Evolutionary conservation across 2,888 invertebrate species (phyloP).

Genomic region (Parnassius glacialis): DNA sequence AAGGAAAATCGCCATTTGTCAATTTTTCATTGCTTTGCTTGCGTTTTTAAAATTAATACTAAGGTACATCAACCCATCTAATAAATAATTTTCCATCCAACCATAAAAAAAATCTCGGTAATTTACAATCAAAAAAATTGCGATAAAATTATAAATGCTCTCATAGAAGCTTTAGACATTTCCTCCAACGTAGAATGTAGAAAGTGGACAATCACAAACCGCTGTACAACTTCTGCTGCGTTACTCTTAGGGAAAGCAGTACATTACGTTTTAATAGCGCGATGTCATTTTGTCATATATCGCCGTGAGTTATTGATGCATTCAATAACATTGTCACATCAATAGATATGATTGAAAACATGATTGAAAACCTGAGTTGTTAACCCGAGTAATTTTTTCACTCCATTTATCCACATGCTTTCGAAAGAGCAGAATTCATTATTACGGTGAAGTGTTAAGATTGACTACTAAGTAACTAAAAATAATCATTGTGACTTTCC

Average conservation of each 20-base stretch:
- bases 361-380: not conserved
- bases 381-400: slow-evolving; percentile 5
- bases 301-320: not conserved
- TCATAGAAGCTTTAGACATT: no score
- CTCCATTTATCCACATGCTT: not conserved
- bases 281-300: slow-evolving; percentile 15
- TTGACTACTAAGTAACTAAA: no score
- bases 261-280: slow-evolving; percentile 8
- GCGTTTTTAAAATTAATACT: no score
- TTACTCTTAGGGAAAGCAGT: not conserved
- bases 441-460: not conserved
- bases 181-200: not conserved
- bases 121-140: no score
- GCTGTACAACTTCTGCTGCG: slow-evolving; percentile 8
- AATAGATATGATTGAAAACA: slow-evolving; percentile 17
- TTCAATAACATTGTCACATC: slow-evolving; percentile 1
- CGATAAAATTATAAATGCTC: no score
- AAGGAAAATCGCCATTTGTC: no score
- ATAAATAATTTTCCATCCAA: no score
- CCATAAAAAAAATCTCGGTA: no score
- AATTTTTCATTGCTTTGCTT: no score
- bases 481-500: no score
- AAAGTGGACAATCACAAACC: slow-evolving; percentile 5
- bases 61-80: no score
- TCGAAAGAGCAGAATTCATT: slow-evolving; percentile 10